phyloP scores from a whole-genome alignment of 2,888 invertebrate genomes.

The Xylocampa areola region DNA sequence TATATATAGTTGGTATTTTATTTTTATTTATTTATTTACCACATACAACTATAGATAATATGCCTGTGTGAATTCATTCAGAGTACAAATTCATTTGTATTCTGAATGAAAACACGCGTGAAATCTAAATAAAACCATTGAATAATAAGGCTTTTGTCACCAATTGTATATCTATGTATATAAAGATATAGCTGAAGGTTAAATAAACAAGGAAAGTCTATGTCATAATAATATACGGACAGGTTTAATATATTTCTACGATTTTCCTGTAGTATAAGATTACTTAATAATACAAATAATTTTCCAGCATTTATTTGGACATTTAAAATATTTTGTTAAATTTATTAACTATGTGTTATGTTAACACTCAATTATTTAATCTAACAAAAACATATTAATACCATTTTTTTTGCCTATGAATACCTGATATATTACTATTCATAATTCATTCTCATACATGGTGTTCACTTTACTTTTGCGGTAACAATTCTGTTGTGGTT shows the following conservation, averaged over 20 bases:
- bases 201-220: slow-evolving; percentile 28
- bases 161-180: neutral
- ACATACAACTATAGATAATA: no score
- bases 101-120: no score
- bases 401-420: no score
- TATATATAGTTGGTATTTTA: no score
- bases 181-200: neutral
- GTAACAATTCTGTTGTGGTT: slow-evolving; percentile 38
- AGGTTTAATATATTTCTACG: neutral
- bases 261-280: slow-evolving; percentile 27
- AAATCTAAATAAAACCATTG: no score
- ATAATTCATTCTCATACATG: slow-evolving; percentile 8
- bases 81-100: no score
- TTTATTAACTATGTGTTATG: no score
- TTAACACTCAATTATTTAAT: neutral
- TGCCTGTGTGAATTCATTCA: no score
- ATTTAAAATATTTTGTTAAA: slow-evolving; percentile 3
- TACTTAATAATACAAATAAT: slow-evolving; percentile 1
- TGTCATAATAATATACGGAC: neutral
- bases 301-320: slow-evolving; percentile 2
- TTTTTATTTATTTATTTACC: no score
- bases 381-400: no score
- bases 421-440: slow-evolving; percentile 2
- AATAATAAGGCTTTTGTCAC: neutral
- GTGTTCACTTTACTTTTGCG: slow-evolving; percentile 11